Evolutionary conservation across 2,113 vertebrate genomes (phyloP).

Genomic region (Chaenogobius annularis): DNA sequence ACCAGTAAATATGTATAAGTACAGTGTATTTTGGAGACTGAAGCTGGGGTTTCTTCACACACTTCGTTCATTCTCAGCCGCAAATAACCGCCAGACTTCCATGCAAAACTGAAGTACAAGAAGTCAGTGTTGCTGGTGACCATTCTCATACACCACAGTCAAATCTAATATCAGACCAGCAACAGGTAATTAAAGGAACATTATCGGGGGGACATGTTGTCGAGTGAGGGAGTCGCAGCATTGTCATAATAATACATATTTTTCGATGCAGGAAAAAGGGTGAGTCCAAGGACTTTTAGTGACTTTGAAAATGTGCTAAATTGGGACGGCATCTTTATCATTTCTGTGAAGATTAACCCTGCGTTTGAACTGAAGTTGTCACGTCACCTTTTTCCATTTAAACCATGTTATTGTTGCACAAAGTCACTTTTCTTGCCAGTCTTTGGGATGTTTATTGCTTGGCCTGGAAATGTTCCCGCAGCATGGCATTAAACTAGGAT

Average conservation of each 20-base stretch:
- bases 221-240: not conserved
- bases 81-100: constrained; percentile 30
- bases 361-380: not conserved
- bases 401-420: no score
- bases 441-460: not conserved
- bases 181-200: not conserved
- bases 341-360: not conserved
- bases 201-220: not conserved
- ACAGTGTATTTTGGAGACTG: constrained; percentile 37
- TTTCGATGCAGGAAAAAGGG: not conserved
- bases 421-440: not conserved
- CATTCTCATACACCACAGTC: not conserved
- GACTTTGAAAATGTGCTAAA: not conserved
- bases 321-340: no score
- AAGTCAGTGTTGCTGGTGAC: not conserved
- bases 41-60: not conserved
- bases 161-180: no score
- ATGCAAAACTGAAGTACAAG: constrained; percentile 35
- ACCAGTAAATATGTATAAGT: constrained; percentile 64
- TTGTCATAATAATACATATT: not conserved
- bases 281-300: no score
- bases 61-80: constrained; percentile 28
- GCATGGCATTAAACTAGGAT: not conserved
- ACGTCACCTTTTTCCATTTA: no score
- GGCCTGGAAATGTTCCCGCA: not conserved